Conservation (phyloP, 2,113 vertebrate species). For the Mormyrus lacerda region DNA sequence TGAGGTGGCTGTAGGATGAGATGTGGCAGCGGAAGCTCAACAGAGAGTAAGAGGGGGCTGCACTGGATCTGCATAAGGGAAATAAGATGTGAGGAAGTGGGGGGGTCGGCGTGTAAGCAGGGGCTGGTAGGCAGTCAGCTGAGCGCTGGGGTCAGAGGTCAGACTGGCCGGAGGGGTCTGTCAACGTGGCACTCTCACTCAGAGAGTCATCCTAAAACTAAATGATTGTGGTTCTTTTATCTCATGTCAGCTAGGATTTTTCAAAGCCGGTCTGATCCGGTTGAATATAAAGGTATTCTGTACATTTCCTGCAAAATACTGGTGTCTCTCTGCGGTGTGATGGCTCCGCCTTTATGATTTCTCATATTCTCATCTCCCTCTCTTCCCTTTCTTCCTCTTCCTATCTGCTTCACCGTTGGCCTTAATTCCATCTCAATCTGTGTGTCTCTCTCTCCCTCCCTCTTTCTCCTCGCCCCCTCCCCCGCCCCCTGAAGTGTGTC, state of each 20-base stretch:
- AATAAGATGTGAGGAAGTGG: too few species aligned
- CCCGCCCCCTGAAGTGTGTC: conserved; percentile 65
- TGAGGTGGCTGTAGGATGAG: neutral
- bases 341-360: neutral
- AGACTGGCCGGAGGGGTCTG: neutral
- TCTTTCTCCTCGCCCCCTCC: neutral
- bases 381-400: neutral
- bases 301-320: neutral
- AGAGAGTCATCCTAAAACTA: neutral
- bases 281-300: neutral
- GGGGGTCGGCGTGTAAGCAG: neutral
- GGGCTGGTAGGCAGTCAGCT: neutral
- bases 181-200: neutral
- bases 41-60: neutral
- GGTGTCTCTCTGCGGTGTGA: neutral
- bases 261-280: neutral
- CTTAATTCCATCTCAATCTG: neutral
- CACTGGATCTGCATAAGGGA: neutral
- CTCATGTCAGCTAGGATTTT: neutral
- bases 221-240: neutral
- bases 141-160: neutral
- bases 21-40: neutral
- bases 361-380: neutral
- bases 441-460: neutral
- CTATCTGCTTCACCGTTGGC: neutral